Percentiles rank a stretch among this genome's conserved stretches.
Conservation (phyloP, 2,113 vertebrate genomes). For the Psittacula cyanocephala region DNA sequence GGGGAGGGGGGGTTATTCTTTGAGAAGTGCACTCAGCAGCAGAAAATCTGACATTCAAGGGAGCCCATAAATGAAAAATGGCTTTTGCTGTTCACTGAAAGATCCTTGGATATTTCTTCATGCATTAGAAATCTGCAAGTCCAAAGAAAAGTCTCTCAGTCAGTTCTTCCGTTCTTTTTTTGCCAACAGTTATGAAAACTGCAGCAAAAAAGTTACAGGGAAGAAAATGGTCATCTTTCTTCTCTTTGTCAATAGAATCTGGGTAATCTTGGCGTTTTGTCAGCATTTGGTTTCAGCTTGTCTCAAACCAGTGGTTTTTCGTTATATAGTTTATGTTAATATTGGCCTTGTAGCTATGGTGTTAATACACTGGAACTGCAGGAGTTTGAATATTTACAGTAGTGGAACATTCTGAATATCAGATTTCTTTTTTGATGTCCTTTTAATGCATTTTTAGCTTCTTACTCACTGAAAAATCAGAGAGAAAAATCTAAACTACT, state of each 20-base stretch:
- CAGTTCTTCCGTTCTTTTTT: conserved; percentile 10
- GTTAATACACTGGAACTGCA: neutral
- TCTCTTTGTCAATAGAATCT: neutral
- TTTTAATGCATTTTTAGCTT: neutral
- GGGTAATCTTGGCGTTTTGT: neutral
- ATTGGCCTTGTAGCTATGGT: neutral
- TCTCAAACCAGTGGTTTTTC: neutral
- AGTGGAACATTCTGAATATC: neutral
- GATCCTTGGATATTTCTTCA: neutral
- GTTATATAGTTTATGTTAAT: neutral
- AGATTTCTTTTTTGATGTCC: neutral
- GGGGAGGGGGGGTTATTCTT: neutral
- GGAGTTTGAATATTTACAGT: neutral
- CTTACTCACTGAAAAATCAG: neutral
- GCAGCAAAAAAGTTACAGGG: neutral
- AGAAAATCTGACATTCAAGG: neutral
- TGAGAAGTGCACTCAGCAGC: neutral
- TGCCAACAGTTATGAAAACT: neutral
- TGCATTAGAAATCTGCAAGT: neutral
- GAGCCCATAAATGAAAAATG: neutral
- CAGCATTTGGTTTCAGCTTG: neutral
- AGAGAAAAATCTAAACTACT: neutral
- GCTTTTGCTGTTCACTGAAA: neutral
- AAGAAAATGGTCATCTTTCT: neutral
- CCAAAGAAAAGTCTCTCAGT: neutral